Evolutionary conservation across 2,797 vertebrate species (phyloP), one percentile per base, ranked within the genome.

Genomic region (Gobio occitaniae): DNA sequence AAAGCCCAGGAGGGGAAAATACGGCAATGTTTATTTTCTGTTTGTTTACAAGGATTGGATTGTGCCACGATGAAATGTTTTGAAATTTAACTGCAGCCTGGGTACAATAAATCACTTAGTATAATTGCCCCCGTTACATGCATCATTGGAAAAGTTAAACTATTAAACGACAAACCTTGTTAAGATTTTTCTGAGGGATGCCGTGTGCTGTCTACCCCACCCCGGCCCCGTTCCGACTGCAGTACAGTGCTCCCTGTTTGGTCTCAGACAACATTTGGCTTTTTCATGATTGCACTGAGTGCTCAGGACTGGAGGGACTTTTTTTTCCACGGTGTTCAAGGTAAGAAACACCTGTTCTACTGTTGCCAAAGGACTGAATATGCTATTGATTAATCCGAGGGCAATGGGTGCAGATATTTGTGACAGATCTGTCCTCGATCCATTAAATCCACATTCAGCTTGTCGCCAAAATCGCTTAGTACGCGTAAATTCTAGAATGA

Each of bases 101-200:
- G 21, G 89, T 88, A 93, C 93, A 91, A 94, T 95, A 94, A 95
- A 95, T 94, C 93, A 94, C 93, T 94, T 92, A 91, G 89, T 89
- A 90, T 93, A 93, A 95, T 93, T 92, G 92, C 90, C 85, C 86
- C 70, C 66, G 90, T 93, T 91, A 93, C 93, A 94, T 82, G 93
- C 93, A 94, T 93, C 93, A 91, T 86, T 94, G 93, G 91, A 95
- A 92, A 93, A 94, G 90, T 93, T 93, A 92, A 94, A 93, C 92
- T 93, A 94, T 94, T 94, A 94, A 93, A 93, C 56, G 90, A 94
- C 93, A 93, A 92, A 92, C 90, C 90, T 92, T 70, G 89, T 94
- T 93, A 93, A 92, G 90, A 90, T 87, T 82, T 90, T 87, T 90
- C 85, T 76, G 81, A 59, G 90, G 87, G 88, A 90, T 89, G 87